These are phyloP conservation scores for Antechinus stuartii DNA, from an alignment of 2,113 vertebrate genomes.

Conservation along the genomic window DNA sequence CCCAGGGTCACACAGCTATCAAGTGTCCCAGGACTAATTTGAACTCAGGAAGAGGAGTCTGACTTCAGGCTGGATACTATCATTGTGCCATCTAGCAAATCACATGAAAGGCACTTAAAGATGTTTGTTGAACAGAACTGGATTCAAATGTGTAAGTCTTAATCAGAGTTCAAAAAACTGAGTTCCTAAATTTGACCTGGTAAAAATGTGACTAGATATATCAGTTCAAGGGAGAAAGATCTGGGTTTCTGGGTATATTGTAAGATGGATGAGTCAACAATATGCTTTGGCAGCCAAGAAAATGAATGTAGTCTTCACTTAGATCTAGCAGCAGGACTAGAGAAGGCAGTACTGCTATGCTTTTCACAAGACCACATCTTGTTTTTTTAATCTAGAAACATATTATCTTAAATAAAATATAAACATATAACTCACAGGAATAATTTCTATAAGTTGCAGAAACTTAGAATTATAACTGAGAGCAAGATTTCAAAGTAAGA, in stretches of 20 bases:
- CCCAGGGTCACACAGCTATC: neutral
- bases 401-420: neutral
- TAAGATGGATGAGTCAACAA: neutral
- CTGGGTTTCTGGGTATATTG: neutral
- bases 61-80: too few species aligned
- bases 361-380: neutral
- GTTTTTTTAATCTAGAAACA: too few species aligned
- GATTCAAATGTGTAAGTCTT: neutral
- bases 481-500: slow-evolving; percentile 18
- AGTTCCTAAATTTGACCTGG: neutral
- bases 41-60: neutral
- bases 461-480: neutral
- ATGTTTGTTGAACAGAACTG: neutral
- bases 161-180: neutral
- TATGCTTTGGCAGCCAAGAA: neutral
- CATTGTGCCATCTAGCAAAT: neutral
- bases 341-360: neutral
- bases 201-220: neutral
- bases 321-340: neutral
- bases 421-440: neutral
- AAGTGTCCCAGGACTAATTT: neutral
- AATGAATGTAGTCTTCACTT: neutral
- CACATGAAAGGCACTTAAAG: neutral
- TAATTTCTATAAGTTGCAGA: neutral
- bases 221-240: neutral